phyloP scores from a whole-genome alignment of 1,140 invertebrate genomes.

The Cepaea nemoralis region DNA sequence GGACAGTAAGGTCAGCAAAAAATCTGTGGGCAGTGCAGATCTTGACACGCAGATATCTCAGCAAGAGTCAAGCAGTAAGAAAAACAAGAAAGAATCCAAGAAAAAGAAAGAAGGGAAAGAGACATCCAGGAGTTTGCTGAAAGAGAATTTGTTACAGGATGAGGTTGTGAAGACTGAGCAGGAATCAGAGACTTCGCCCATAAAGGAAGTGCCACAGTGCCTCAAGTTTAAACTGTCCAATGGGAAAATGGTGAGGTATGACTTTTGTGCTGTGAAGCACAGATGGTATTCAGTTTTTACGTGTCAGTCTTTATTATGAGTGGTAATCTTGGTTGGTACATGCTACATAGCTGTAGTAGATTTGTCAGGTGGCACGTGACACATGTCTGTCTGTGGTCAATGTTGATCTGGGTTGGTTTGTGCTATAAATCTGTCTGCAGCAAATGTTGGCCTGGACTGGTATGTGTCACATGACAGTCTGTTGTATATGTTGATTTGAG shows the following conservation, averaged over 20 bases:
- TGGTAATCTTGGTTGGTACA: too few species aligned
- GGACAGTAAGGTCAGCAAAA: not conserved
- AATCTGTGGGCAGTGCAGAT: not conserved
- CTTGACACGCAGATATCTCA: not conserved
- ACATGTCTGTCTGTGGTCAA: too few species aligned
- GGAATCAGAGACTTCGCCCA: constrained; percentile 22
- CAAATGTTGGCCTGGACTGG: too few species aligned
- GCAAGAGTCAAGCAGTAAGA: constrained; percentile 16
- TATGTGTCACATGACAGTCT: too few species aligned
- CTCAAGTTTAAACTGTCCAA: constrained; percentile 68
- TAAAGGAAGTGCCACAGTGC: constrained; percentile 43
- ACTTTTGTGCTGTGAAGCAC: not conserved
- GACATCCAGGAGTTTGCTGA: constrained; percentile 18
- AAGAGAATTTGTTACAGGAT: constrained; percentile 36
- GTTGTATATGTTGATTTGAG: too few species aligned
- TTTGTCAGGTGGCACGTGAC: too few species aligned
- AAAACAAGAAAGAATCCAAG: constrained; percentile 4
- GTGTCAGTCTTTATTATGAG: too few species aligned
- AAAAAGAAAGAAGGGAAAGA: constrained; percentile 33
- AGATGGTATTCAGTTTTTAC: too few species aligned
- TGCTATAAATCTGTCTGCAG: too few species aligned
- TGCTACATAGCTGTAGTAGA: too few species aligned
- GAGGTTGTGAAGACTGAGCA: constrained; percentile 30
- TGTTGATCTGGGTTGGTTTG: too few species aligned
- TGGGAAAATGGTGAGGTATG: constrained; percentile 69